Base-by-base conservation (phyloP, 2,888 invertebrate species). In the Harmothoe impar region DNA sequence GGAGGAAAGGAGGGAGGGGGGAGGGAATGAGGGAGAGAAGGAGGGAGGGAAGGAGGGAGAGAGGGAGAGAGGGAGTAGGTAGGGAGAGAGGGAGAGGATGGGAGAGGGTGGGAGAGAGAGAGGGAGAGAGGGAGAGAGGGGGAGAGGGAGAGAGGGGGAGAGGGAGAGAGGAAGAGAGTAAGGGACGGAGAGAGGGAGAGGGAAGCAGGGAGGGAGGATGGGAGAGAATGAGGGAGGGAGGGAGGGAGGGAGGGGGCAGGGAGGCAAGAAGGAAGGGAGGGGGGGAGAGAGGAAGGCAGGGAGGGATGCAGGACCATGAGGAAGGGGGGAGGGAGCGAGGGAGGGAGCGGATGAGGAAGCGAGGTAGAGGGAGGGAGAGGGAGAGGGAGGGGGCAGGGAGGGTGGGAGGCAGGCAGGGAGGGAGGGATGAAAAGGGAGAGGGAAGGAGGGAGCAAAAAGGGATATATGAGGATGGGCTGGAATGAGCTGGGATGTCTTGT, bases 211-310 rank as follows among this genome's bases (percentile, higher is more conserved):
- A 17, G 68, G 68, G n/a, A 25, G 68, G 68, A n/a, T n/a, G n/a
- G n/a, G n/a, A 7, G n/a, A 25, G 68, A 52, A 52, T 52, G 17
- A 52, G 68, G 25, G 68, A 68, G 12, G n/a, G 68, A 68, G n/a
- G n/a, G n/a, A n/a, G n/a, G n/a, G n/a, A 25, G n/a, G 68, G 68
- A 20, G 68, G 68, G n/a, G 68, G 68, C 68, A n/a, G n/a, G 68
- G n/a, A 25, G 68, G 68, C 12, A 20, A n/a, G 68, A 7, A 68
- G n/a, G 68, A 25, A 25, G 7, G n/a, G 68, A 7, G n/a, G n/a
- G 68, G 68, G 12, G n/a, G n/a, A 68, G n/a, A 68, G n/a, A 68
- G n/a, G n/a, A 68, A n/a, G 12, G 68, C 17, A 68, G 68, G 68
- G 7, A 25, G n/a, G 12, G 68, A 25, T 17, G 68, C n/a, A n/a